Conservation (phyloP, 2,797 vertebrate species). For the Odontamblyopus lacepedii region DNA sequence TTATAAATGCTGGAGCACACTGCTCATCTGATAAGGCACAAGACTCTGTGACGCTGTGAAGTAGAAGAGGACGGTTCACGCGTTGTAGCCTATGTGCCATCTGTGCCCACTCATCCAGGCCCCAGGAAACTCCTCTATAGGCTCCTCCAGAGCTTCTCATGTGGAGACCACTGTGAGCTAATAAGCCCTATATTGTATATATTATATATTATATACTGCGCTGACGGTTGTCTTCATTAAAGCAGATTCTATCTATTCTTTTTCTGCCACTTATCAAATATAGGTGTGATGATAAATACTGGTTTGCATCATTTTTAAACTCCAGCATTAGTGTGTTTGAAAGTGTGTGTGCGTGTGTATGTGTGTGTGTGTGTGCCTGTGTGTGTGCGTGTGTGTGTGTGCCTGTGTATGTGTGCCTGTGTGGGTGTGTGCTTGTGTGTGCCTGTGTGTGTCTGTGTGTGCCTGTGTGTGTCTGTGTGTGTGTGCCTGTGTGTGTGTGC, state of each 20-base stretch:
- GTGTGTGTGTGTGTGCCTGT: too few relatives aligned
- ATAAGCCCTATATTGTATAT: background rate
- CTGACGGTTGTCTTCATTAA: background rate
- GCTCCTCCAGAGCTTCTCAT: background rate
- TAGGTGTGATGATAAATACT: background rate
- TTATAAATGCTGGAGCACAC: background rate
- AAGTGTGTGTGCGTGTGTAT: too few relatives aligned
- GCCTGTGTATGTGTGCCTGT: too few relatives aligned
- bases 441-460: too few relatives aligned
- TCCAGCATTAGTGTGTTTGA: too few relatives aligned
- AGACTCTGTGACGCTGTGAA: background rate
- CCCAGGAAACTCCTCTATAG: background rate
- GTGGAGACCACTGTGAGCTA: background rate
- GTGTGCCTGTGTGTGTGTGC: too few relatives aligned
- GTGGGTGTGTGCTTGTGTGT: too few relatives aligned
- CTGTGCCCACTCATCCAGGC: background rate
- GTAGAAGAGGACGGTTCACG: background rate
- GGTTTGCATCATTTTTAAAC: too few relatives aligned
- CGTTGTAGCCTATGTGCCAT: background rate
- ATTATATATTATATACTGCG: background rate
- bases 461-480: too few relatives aligned
- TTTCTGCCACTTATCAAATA: background rate
- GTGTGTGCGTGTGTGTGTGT: too few relatives aligned
- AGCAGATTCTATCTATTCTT: background rate
- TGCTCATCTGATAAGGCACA: background rate